A percentile compares a stretch with the other conserved stretches of the same genome.
Evolutionary conservation across 2,113 vertebrate genomes (phyloP).

Genomic region (Ginglymostoma cirratum): DNA sequence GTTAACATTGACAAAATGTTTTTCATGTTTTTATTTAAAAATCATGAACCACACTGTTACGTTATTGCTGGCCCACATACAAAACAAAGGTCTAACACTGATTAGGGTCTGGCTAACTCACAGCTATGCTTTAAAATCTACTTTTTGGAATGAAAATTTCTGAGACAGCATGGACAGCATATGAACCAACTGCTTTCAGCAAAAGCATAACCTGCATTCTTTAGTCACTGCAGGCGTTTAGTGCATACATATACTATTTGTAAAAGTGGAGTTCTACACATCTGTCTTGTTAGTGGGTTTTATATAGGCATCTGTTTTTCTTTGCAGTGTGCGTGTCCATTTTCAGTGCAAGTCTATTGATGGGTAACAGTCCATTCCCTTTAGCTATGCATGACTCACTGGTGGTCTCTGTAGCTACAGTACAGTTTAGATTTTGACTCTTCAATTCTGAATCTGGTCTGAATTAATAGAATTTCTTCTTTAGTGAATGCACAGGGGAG

Average conservation of each 20-base stretch:
- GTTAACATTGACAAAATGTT: background rate
- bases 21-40: background rate
- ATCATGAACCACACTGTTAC: background rate
- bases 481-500: background rate
- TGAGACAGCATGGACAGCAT: background rate
- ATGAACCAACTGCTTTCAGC: background rate
- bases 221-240: background rate
- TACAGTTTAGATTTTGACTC: background rate
- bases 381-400: background rate
- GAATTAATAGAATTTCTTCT: background rate
- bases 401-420: background rate
- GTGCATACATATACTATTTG: too few relatives aligned
- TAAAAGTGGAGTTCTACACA: background rate
- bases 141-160: background rate
- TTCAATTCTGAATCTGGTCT: background rate
- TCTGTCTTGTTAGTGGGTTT: background rate
- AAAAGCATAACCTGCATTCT: background rate
- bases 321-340: background rate
- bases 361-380: background rate
- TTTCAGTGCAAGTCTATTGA: background rate
- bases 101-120: background rate
- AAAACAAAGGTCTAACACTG: background rate
- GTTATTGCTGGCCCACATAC: background rate
- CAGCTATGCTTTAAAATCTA: background rate
- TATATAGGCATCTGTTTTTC: background rate